These are phyloP conservation scores for Cantharis flavilabris DNA, from an alignment of 2,888 invertebrate species.

Conservation along the genomic window DNA sequence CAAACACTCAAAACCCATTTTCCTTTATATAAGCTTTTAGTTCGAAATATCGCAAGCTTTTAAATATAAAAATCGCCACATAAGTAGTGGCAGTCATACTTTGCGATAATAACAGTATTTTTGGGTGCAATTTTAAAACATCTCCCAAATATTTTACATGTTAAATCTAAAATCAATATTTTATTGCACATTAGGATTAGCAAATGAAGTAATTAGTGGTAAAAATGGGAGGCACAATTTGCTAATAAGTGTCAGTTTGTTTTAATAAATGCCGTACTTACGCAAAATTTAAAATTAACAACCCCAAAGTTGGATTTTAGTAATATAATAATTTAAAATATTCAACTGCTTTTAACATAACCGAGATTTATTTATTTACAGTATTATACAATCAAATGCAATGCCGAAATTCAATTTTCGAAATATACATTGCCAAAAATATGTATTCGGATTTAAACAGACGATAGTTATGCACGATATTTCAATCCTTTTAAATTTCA, in stretches of 20 bases:
- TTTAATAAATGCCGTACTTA: not conserved
- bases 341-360: not conserved
- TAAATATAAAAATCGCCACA: not conserved
- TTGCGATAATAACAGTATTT: not conserved
- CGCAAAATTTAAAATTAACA: not conserved
- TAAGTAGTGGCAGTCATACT: not conserved
- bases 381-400: not conserved
- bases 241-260: not conserved
- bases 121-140: not conserved
- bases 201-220: not conserved
- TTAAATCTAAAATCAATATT: not conserved
- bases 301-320: not conserved
- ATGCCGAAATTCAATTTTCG: not conserved
- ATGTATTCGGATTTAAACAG: too few relatives aligned
- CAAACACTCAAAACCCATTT: slow-evolving; percentile 20
- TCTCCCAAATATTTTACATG: not conserved
- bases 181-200: not conserved
- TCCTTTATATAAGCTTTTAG: slow-evolving; percentile 12
- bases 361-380: not conserved
- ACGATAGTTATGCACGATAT: too few relatives aligned
- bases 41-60: not conserved
- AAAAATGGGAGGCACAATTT: not conserved
- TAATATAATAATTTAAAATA: not conserved
- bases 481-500: too few relatives aligned
- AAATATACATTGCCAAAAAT: not conserved